Conservation (phyloP, 2,113 vertebrate genomes). For the Peromyscus leucopus region DNA sequence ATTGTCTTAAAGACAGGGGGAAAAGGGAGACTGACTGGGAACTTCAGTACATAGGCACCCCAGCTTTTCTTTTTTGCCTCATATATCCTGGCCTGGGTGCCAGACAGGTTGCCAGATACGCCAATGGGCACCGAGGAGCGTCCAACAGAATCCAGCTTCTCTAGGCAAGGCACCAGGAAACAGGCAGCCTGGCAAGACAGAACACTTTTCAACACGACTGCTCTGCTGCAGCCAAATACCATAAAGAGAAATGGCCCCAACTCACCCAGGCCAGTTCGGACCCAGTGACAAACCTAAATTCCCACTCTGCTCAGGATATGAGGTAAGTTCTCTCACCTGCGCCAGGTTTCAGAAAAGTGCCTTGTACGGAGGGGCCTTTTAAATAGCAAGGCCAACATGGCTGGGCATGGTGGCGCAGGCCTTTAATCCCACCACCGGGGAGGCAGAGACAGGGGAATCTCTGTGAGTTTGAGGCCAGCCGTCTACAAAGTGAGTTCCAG, state of each 20-base stretch:
- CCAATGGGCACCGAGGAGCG: neutral
- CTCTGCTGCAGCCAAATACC: neutral
- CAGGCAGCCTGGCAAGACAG: neutral
- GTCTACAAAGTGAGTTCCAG: no score
- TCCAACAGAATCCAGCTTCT: neutral
- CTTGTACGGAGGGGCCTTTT: neutral
- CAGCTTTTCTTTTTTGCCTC: constrained; percentile 21
- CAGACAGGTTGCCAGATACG: neutral
- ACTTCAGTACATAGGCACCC: neutral
- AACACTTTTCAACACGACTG: neutral
- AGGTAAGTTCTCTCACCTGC: neutral
- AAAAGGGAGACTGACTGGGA: neutral
- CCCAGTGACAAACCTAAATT: neutral
- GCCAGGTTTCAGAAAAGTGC: neutral
- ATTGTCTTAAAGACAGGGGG: neutral
- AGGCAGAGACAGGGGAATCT: no score
- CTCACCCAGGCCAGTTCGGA: neutral
- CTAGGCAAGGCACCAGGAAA: constrained; percentile 24
- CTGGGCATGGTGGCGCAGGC: no score
- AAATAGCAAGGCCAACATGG: neutral
- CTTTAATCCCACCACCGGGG: no score
- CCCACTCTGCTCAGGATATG: neutral
- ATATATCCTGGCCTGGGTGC: neutral
- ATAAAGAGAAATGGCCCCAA: neutral
- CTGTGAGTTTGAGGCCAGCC: no score